Evolutionary conservation across 2,113 vertebrate genomes (phyloP).

Genomic region (Amphiprion ocellaris): DNA sequence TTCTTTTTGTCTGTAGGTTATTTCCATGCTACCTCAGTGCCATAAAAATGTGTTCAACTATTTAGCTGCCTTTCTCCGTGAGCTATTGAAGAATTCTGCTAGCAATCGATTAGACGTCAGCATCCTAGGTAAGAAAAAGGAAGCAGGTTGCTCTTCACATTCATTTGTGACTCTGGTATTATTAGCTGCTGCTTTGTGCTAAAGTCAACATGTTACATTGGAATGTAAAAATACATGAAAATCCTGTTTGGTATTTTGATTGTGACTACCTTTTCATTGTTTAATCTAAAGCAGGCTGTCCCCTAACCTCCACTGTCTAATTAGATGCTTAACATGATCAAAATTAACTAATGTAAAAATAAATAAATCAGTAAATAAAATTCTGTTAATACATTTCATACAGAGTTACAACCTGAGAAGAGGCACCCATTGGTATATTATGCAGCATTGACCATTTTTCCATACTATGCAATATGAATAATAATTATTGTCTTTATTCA

Average conservation of each 20-base stretch:
- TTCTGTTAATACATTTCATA: not conserved
- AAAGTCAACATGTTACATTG: conserved; percentile 5
- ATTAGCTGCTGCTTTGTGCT: conserved; percentile 20
- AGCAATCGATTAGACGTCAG: conserved; percentile 92
- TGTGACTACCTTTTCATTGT: no score
- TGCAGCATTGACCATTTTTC: conserved; percentile 15
- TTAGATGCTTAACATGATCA: not conserved
- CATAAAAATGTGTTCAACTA: conserved; percentile 95
- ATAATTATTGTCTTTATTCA: conserved; percentile 35
- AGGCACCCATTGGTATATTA: not conserved
- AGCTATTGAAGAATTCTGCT: conserved; percentile 90
- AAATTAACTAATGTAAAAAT: not conserved
- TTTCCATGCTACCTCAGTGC: conserved; percentile 88
- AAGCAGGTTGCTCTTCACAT: not conserved
- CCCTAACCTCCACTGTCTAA: not conserved
- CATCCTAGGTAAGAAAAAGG: conserved; percentile 89
- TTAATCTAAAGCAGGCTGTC: not conserved
- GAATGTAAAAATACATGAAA: not conserved
- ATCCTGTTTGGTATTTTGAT: not conserved
- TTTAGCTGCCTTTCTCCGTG: conserved; percentile 92
- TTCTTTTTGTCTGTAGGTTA: conserved; percentile 82
- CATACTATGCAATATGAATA: conserved; percentile 11
- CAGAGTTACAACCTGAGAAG: not conserved
- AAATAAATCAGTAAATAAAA: not conserved
- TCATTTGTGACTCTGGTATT: conserved; percentile 21